Base-by-base conservation (phyloP, 2,113 vertebrate species). In the Gavialis gangeticus region DNA sequence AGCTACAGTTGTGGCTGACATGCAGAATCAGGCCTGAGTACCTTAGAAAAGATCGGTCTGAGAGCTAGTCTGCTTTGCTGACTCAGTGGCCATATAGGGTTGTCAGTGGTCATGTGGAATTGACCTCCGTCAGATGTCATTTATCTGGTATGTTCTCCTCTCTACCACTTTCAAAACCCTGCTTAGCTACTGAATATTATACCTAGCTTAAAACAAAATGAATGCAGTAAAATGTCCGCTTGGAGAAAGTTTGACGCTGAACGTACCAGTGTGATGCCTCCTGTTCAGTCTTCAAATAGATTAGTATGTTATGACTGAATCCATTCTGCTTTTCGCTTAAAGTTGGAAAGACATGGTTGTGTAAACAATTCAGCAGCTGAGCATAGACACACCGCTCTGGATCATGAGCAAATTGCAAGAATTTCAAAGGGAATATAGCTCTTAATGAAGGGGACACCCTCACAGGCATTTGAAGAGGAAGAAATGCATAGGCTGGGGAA, bases 81-180 rank as follows among this genome's bases (percentile, higher is more conserved):
- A 56, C 92, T 93, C 94, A 87, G 28, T 80, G 76, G 1, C 55
- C 83, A 0, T 34, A n/a, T 73, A 73, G 5, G 1, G 75, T 75
- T 79, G 79, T 54, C 60, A 18, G 0, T 10, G 30, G 22, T 80
- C 16, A 2, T 25, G 73, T 25, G 1, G 1, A 1, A 0, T 4
- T 89, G 37, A 59, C 60, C 19, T 88, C 54, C 5, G 54, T 16
- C 54, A n/a, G 16, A 76, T 76, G 46, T 24, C 17, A 46, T 22
- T 57, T 55, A 46, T 46, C 46, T 46, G 46, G 46, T 46, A 46
- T 46, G 46, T 46, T 73, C n/a, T 21, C 69, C 6, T 25, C 17
- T 46, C 21, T 73, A 25, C 34, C 21, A 25, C 34, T 46, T 46
- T 73, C 24, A 37, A 71, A n/a, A 71, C 21, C 15, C 46, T 46